These are phyloP conservation scores for Rhyacophila evoluta DNA, from an alignment of 2,888 invertebrate species.

Conservation along the genomic window DNA sequence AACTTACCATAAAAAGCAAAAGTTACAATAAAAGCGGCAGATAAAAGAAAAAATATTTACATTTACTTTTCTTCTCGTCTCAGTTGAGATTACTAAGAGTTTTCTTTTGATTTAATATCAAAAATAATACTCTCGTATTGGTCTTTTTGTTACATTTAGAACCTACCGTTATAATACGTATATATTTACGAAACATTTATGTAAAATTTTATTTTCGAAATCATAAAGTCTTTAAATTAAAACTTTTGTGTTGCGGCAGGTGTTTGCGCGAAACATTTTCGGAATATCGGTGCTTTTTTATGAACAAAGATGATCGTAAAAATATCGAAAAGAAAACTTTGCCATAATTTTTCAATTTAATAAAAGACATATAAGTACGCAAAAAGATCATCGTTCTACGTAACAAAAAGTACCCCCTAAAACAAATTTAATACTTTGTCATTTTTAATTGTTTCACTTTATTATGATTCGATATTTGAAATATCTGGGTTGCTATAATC, in stretches of 20 bases:
- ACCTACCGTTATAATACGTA: background rate
- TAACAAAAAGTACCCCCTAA: too few relatives aligned
- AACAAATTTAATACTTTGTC: too few relatives aligned
- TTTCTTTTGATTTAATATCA: background rate
- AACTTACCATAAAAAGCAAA: constrained; percentile 24
- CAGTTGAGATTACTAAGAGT: constrained; percentile 14
- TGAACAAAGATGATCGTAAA: background rate
- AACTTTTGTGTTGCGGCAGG: background rate
- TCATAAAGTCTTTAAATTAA: constrained; percentile 10
- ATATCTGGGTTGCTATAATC: too few relatives aligned
- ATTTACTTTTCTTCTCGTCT: constrained; percentile 17
- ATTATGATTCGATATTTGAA: too few relatives aligned
- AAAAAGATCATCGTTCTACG: background rate
- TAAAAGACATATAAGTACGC: background rate
- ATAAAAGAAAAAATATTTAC: constrained; percentile 24
- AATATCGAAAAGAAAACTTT: background rate
- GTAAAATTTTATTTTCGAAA: constrained; percentile 15
- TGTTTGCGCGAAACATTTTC: background rate
- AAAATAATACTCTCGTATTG: background rate
- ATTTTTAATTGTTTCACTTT: too few relatives aligned
- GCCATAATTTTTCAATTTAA: background rate
- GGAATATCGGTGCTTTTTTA: background rate
- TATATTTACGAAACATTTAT: background rate
- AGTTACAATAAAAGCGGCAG: constrained; percentile 19
- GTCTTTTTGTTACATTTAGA: background rate